Percentiles rank a stretch among this genome's conserved stretches.
These are phyloP conservation scores for Doris montereyensis DNA, from an alignment of 2,888 invertebrate genomes.

Conservation along the genomic window DNA sequence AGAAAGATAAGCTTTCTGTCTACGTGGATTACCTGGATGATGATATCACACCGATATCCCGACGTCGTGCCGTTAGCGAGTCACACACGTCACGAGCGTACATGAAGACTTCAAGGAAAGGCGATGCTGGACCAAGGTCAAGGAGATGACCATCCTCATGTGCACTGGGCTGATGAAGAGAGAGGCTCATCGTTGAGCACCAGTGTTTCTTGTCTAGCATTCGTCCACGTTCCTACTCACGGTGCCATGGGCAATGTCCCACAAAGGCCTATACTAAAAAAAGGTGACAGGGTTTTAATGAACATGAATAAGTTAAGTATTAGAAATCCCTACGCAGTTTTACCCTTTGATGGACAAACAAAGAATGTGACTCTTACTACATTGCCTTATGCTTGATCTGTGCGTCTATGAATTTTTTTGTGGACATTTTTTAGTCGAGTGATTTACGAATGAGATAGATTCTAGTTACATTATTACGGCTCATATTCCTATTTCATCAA, in stretches of 20 bases:
- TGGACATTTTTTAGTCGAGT: too few relatives aligned
- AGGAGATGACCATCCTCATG: slow-evolving; percentile 36
- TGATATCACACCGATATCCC: slow-evolving; percentile 1
- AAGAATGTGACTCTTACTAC: too few relatives aligned
- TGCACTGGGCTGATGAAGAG: slow-evolving; percentile 47
- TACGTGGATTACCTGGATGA: neutral
- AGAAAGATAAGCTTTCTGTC: neutral
- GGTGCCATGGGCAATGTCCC: slow-evolving; percentile 39
- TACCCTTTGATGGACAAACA: too few relatives aligned
- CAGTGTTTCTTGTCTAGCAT: too few relatives aligned
- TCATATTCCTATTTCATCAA: too few relatives aligned
- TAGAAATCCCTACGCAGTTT: too few relatives aligned
- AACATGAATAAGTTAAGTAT: too few relatives aligned
- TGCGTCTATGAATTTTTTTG: too few relatives aligned
- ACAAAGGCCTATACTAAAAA: slow-evolving; percentile 42
- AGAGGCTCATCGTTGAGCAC: slow-evolving; percentile 38
- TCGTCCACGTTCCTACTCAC: slow-evolving; percentile 38
- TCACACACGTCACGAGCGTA: slow-evolving; percentile 28
- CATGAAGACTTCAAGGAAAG: neutral
- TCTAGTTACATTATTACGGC: too few relatives aligned
- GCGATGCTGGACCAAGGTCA: neutral
- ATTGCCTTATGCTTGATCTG: too few relatives aligned
- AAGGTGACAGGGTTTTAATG: too few relatives aligned
- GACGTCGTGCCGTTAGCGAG: slow-evolving; percentile 34
- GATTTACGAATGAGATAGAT: too few relatives aligned